Evolutionary conservation across 2,888 invertebrate genomes (phyloP).

Genomic region (Oligia strigilis): DNA sequence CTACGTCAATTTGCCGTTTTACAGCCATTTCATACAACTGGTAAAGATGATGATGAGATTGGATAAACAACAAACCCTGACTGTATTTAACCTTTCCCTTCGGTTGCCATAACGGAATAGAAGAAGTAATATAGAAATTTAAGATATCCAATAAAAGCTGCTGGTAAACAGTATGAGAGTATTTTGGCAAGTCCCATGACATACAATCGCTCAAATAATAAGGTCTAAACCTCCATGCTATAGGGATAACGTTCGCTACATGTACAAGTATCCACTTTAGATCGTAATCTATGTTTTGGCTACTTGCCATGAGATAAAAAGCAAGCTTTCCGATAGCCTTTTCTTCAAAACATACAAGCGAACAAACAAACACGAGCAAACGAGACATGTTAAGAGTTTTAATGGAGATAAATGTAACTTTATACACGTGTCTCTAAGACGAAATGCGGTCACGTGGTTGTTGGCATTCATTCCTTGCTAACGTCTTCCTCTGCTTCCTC

Average conservation of each 20-base stretch:
- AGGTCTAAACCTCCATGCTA: slow-evolving; percentile 12
- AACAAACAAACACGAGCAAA: slow-evolving; percentile 11
- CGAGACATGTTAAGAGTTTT: slow-evolving; percentile 42
- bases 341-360: slow-evolving; percentile 46
- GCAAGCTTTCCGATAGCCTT: slow-evolving; percentile 40
- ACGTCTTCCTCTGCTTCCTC: too few relatives aligned
- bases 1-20: not conserved
- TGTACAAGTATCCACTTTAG: slow-evolving; percentile 50
- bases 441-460: too few relatives aligned
- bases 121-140: not conserved
- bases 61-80: too few relatives aligned
- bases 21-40: not conserved
- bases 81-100: not conserved
- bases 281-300: slow-evolving; percentile 62
- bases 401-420: slow-evolving; percentile 33
- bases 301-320: slow-evolving; percentile 58
- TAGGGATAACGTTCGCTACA: slow-evolving; percentile 43
- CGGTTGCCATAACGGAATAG: not conserved
- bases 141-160: not conserved
- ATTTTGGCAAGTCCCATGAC: slow-evolving; percentile 23
- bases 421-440: not conserved
- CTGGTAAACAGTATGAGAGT: not conserved
- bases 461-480: too few relatives aligned
- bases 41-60: not conserved
- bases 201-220: slow-evolving; percentile 28